Base-by-base conservation (phyloP, 2,888 invertebrate genomes). In the Pardosa pseudoannulata region DNA sequence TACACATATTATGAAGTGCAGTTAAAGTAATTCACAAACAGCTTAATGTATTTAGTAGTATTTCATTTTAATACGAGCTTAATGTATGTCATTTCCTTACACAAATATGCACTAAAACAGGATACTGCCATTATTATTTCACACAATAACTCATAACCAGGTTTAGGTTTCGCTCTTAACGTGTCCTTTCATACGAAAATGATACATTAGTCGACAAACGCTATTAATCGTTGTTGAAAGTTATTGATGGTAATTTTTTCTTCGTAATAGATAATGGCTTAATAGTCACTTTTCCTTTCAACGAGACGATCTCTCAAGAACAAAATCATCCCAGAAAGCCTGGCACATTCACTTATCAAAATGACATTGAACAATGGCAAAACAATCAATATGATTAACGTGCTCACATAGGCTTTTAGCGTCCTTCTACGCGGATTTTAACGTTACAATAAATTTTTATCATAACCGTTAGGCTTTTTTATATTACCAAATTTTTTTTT, bases 331-430 rank as follows among this genome's bases (percentile, higher is more conserved):
- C 41, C 6, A 9, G 16, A 46, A 46, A 46, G n/a, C 9, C 41
- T 6, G 16, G 16, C 16, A 46, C 41, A 16, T 46, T 16, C 41
- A 16, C 36, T 36, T 13, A 46, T 13, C 16, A 46, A 46, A 46
- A 9, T 46, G 41, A 46, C 6, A 46, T 9, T 13, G 16, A 2
- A n/a, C 13, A 46, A 36, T 36, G 11, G 36, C 6, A 46, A 46
- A 46, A 46, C 41, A 46, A 46, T 46, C 41, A 46, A 46, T 46
- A 46, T 46, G 41, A 46, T 46, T 46, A 46, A 46, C 16, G 41
- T 46, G n/a, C 16, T 46, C 16, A 46, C 41, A 46, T 16, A 46
- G 16, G 41, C 41, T 46, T 46, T 46, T 46, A 46, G 16, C 41
- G 9, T 46, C 41, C 16, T 16, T n/a, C n/a, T n/a, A n/a, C n/a